A percentile compares a stretch with the other conserved stretches of the same genome.
phyloP scores from a whole-genome alignment of 2,888 invertebrate species.

The Lumbricus terrestris region DNA sequence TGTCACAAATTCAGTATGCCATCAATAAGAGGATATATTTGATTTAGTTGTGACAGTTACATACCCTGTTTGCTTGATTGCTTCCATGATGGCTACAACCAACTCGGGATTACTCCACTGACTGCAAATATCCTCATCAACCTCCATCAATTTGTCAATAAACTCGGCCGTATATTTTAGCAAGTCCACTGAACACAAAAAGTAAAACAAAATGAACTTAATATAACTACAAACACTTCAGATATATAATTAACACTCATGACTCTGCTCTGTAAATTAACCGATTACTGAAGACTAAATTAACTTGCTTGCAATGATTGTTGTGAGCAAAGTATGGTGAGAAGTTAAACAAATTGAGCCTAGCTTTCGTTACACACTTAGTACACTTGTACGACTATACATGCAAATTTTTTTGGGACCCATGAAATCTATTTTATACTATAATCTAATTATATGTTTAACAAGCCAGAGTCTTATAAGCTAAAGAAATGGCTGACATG shows the following conservation, averaged over 20 bases:
- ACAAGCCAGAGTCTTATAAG: neutral
- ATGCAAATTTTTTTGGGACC: neutral
- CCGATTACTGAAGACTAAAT: neutral
- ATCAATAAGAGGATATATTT: neutral
- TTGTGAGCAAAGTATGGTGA: neutral
- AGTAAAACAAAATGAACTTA: neutral
- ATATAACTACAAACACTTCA: neutral
- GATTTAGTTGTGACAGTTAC: neutral
- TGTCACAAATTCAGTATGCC: neutral
- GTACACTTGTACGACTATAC: neutral
- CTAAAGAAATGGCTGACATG: neutral
- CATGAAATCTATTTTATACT: neutral
- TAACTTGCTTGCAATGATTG: neutral
- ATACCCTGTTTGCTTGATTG: constrained; percentile 51
- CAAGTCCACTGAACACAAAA: constrained; percentile 50
- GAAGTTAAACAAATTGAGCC: neutral
- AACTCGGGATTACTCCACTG: constrained; percentile 49
- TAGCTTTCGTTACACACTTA: neutral
- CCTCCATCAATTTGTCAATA: constrained; percentile 48
- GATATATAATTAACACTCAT: neutral
- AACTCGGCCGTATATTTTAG: constrained; percentile 50
- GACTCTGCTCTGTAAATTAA: neutral
- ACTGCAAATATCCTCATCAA: constrained; percentile 48
- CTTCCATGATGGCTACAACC: constrained; percentile 48
- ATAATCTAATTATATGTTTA: neutral